Evolutionary conservation across 2,797 vertebrate genomes (phyloP), one percentile per base, ranked within the genome.

Genomic region (Pipistrellus kuhlii): DNA sequence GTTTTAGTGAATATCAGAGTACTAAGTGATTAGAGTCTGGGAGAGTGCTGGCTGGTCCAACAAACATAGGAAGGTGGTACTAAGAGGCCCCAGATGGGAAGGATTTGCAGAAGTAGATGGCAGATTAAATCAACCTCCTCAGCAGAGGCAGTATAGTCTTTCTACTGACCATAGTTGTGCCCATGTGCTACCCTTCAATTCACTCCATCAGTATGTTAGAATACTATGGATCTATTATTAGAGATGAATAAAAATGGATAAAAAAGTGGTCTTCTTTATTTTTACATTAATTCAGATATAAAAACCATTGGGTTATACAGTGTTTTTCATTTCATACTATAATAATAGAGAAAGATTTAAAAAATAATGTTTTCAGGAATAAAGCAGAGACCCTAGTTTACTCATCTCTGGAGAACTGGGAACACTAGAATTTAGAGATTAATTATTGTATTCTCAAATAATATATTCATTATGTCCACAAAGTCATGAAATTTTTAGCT

Each of bases 271-370:
- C 20, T 78, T 78, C 18, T 77, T 78, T 38, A 62, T 38, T 68
- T 93, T 93, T n/a, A 75, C 14, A 81, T 87, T 64, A 35, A 30
- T 88, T 83, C 77, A 87, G 48, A 64, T 21, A 53, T 69, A 68
- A 76, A 85, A 78, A n/a, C 44, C 38, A 68, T 51, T 53, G 14
- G 64, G 30, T 72, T 87, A 68, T 53, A 32, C 3, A 12, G 23
- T 75, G 11, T 12, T 80, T 85, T 93, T 17, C 1, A 6, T 90
- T 90, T 51, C 2, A 23, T 51, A n/a, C 13, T 46, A 53, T 25
- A 90, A 12, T 11, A 68, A 64, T 46, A 75, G 30, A 71, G 23
- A 53, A 21, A 66, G 32, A 32, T 41, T 72, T 30, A 17, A 21
- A 21, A 75, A 51, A 57, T 27, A 83, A 83, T 8, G 53, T 72